Evolutionary conservation across 2,113 vertebrate species (phyloP), one percentile per base, ranked within the genome.

Genomic region (Micronisus gabar): DNA sequence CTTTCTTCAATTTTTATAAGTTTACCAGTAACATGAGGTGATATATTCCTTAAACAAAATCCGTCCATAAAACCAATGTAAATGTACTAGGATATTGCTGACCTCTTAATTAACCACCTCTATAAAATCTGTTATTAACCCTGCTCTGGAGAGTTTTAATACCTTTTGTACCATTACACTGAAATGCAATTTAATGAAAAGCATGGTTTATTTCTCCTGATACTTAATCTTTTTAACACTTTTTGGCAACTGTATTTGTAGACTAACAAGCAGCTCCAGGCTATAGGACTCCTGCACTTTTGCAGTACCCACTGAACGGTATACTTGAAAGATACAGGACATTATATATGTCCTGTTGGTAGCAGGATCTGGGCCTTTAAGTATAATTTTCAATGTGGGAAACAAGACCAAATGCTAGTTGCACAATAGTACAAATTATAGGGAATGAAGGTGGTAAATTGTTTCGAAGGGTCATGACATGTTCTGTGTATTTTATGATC

Each of bases 121-220:
- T 47, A 71, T 95, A 86, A 95, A 96, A 90, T 73, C 58, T 50
- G 41, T 34, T 90, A 55, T 59, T 90, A 96, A 81, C 41, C 55
- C 22, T 92, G 75, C 62, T 93, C 83, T 86, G 65, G 41, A 81
- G 85, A 93, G 59, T 93, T 96, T 88, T 88, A 82, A 78, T 95
- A 76, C 40, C 34, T 83, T 90, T 90, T 80, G 63, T 95, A 32
- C 10, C 25, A 62, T 92, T 95, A 73, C 36, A 22, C 58, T 76
- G 75, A 76, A 78, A 80, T 75, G 67, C 62, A 93, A 17, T 88
- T 87, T 58, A 92, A 83, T 86, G 75, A 82, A 93, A 90, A 62
- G 18, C 82, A 43, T 36, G 45, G 41, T 34, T 96, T 96, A 53
- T 92, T 96, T 90, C 59, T 94, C 26, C 63, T 30, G 30, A 6